Evolutionary conservation across 2,888 invertebrate genomes (phyloP).

Genomic region (Lasioglossum oenotherae): DNA sequence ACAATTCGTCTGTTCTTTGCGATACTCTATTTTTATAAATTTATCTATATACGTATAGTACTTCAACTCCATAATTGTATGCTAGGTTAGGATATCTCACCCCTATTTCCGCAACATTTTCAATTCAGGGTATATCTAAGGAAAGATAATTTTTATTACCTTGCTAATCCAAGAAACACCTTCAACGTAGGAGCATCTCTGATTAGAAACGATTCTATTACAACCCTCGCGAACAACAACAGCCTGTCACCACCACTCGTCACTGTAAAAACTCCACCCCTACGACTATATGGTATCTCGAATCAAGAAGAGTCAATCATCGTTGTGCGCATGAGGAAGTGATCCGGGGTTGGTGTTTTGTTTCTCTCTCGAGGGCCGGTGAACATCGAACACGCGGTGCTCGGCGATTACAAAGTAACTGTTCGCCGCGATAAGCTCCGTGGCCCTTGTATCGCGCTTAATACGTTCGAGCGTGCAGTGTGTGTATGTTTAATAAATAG

Average conservation of each 20-base stretch:
- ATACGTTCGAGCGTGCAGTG: slow-evolving; percentile 22
- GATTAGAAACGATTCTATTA: background rate
- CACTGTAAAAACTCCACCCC: background rate
- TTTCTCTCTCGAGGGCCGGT: slow-evolving; percentile 33
- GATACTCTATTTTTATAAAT: no score
- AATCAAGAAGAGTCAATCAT: slow-evolving; percentile 1
- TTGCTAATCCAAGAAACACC: no score
- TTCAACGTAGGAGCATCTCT: background rate
- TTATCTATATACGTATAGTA: no score
- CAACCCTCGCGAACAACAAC: background rate
- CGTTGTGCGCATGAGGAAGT: background rate
- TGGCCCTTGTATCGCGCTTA: slow-evolving; percentile 36
- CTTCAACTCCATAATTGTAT: no score
- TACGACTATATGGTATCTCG: background rate
- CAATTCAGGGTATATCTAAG: no score
- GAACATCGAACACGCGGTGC: slow-evolving; percentile 56
- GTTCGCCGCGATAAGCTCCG: slow-evolving; percentile 48
- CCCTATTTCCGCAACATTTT: no score
- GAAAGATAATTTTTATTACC: background rate
- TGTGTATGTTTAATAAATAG: slow-evolving; percentile 51
- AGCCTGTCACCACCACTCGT: background rate
- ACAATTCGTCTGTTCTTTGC: no score
- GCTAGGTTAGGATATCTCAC: no score
- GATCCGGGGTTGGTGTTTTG: slow-evolving; percentile 38
- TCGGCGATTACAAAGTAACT: slow-evolving; percentile 59